Conservation (phyloP, 2,797 vertebrate species). For the Pipistrellus pygmaeus region DNA sequence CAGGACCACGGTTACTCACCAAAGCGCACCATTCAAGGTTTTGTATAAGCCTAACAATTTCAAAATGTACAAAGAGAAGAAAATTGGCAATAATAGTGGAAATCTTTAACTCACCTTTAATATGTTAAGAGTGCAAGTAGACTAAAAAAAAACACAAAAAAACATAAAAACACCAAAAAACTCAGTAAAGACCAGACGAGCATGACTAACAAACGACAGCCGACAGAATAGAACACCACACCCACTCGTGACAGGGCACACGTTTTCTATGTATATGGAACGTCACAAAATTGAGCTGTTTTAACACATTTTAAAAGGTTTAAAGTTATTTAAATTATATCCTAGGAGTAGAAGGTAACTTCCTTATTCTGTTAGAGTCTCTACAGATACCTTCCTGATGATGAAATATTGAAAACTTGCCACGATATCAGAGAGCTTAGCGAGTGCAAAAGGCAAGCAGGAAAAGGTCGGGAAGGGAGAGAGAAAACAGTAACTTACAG, state of each 20-base stretch:
- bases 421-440: background rate
- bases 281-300: conserved; percentile 17
- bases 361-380: conserved; percentile 56
- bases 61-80: background rate
- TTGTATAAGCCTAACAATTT: background rate
- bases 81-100: background rate
- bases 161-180: no score
- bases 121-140: background rate
- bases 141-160: background rate
- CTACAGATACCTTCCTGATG: conserved; percentile 33
- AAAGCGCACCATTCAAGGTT: background rate
- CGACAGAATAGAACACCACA: background rate
- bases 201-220: background rate
- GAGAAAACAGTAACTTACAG: background rate
- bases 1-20: background rate
- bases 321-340: conserved; percentile 63
- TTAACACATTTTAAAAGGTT: conserved; percentile 59
- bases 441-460: background rate
- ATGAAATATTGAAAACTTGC: conserved; percentile 26
- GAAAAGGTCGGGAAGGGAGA: background rate
- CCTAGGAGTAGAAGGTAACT: conserved; percentile 56
- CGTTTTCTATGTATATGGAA: background rate
- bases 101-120: background rate
- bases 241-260: background rate
- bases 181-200: background rate